Evolutionary conservation across 2,797 vertebrate genomes (phyloP), one percentile per base, ranked within the genome.

Genomic region (Eurystomus glaucurus): DNA sequence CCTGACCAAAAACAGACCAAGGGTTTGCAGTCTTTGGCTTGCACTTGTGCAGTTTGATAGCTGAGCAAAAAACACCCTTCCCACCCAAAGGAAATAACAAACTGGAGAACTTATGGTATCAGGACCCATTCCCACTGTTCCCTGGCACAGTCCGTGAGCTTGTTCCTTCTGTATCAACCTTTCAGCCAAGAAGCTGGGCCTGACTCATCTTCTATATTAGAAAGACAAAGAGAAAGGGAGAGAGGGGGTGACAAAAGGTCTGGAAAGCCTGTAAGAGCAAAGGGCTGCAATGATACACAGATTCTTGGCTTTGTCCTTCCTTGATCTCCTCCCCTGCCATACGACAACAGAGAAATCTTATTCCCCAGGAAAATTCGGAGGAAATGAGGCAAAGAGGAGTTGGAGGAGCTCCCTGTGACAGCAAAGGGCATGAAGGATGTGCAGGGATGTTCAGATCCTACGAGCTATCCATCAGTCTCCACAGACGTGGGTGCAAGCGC

Each of bases 131-230:
- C 61, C 71, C 69, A 69, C 52, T 72, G 33, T 70, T 96, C 48
- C 72, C 65, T 95, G 87, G 79, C 75, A 93, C 19, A 81, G 50
- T 2, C 57, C 46, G 4, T 3, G 52, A 81, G 64, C 17, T 75
- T 81, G 23, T n/a, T 93, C 85, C 85, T 95, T 93, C 93, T 90
- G 57, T 29, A 20, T 62, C 91, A 86, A 81, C 58, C 64, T 77
- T 61, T 65, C 79, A 92, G 88, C 61, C 91, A 93, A 83, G 79
- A 93, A 93, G 68, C 29, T n/a, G 62, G 90, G 69, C 39, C 52
- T 66, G 83, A 90, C 83, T 76, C 65, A 77, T 83, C 50, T 77
- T 90, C 60, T 83, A 3, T 20, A 13, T 46, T 51, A 52, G 52
- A 80, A 91, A 83, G 52, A 28, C 39, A 70, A 85, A 65, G 10